phyloP scores from a whole-genome alignment of 2,797 vertebrate species.

The Syndactyla subalaris region DNA sequence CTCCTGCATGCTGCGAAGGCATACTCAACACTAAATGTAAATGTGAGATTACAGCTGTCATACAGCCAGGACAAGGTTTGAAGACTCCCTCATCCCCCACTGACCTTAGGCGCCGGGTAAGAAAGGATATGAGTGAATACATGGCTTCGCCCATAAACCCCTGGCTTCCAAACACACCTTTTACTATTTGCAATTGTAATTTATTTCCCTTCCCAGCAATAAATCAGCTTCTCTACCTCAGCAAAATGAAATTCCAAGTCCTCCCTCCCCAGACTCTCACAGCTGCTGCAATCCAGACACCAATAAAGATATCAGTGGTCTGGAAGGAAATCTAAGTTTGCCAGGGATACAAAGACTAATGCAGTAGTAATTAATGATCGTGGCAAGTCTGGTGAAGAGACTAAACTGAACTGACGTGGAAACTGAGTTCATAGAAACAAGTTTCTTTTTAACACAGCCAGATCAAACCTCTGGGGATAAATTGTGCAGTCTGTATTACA shows the following conservation, averaged over 20 bases:
- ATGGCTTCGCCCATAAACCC: background rate
- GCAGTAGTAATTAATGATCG: slow-evolving; percentile 1
- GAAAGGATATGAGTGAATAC: background rate
- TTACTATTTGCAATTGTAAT: slow-evolving; percentile 15
- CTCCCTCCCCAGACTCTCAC: background rate
- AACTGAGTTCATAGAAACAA: background rate
- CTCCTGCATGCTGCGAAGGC: background rate
- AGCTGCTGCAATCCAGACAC: background rate
- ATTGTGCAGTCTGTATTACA: background rate
- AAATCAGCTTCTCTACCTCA: slow-evolving; percentile 1
- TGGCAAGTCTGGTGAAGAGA: background rate
- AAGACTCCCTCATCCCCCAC: background rate
- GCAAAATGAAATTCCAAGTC: slow-evolving; percentile 8
- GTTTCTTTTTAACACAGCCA: background rate
- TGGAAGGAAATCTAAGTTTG: slow-evolving; percentile 19
- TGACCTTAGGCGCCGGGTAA: background rate
- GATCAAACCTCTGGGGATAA: background rate
- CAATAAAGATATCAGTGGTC: background rate
- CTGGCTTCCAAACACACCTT: background rate
- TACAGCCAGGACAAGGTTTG: background rate
- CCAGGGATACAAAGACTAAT: background rate
- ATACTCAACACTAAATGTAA: background rate
- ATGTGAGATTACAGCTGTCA: slow-evolving; percentile 13
- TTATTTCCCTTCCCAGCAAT: background rate
- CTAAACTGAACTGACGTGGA: background rate